Evolutionary conservation across 2,113 vertebrate genomes (phyloP).

Genomic region (Symphodus melops): DNA sequence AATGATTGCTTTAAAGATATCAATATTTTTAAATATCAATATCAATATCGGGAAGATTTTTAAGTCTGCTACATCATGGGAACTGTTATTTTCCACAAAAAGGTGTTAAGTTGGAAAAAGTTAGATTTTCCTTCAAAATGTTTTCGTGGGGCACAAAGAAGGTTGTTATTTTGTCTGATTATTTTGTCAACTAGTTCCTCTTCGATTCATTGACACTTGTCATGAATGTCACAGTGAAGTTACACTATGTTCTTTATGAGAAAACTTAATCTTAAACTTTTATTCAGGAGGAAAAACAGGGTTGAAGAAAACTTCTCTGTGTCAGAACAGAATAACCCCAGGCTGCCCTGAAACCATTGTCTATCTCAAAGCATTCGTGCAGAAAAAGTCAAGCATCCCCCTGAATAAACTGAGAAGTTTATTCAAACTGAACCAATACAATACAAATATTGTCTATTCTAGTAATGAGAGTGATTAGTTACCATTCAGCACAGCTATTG

Average conservation of each 20-base stretch:
- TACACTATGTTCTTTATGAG: conserved; percentile 24
- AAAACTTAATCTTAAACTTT: conserved; percentile 33
- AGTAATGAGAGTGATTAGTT: conserved; percentile 23
- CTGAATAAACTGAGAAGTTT: conserved; percentile 13
- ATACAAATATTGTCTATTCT: conserved; percentile 1
- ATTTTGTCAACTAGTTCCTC: neutral
- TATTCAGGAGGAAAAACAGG: conserved; percentile 26
- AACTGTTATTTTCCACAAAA: neutral
- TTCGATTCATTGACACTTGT: conserved; percentile 12
- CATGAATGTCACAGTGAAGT: too few species aligned
- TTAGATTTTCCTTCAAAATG: neutral
- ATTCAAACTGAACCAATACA: conserved; percentile 5
- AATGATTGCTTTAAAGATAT: too few species aligned
- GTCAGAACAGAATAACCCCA: conserved; percentile 19
- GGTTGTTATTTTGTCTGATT: too few species aligned
- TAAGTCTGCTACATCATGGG: too few species aligned
- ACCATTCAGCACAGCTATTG: conserved; percentile 3
- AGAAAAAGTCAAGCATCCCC: neutral
- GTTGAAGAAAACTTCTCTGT: conserved; percentile 21
- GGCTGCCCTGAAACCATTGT: conserved; percentile 21
- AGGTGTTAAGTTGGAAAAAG: neutral
- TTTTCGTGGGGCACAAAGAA: too few species aligned
- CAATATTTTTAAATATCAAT: too few species aligned
- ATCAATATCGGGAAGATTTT: too few species aligned
- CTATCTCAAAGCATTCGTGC: conserved; percentile 14